A percentile compares a stretch with the other conserved stretches of the same genome.
Evolutionary conservation across 2,113 vertebrate genomes (phyloP).

Genomic region (mouse (Mus musculus)): DNA sequence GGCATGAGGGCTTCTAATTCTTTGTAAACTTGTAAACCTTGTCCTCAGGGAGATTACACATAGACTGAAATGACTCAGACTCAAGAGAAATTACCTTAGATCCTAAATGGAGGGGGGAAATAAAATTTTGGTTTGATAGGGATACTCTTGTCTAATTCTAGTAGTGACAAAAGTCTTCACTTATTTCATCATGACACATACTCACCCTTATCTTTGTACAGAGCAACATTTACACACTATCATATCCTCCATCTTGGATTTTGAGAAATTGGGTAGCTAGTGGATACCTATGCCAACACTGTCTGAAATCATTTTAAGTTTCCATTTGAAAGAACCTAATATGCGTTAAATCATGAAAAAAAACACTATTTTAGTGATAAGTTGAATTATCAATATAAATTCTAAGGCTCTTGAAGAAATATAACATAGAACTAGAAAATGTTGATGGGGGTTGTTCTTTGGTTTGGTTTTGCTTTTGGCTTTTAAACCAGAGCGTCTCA

Average conservation of each 20-base stretch:
- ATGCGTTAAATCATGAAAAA: neutral
- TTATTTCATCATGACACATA: neutral
- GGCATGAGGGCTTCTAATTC: neutral
- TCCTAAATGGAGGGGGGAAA: constrained; percentile 23
- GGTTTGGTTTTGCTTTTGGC: neutral
- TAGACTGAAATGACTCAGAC: neutral
- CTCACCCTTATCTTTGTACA: neutral
- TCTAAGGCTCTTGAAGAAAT: constrained; percentile 38
- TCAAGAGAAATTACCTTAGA: constrained; percentile 16
- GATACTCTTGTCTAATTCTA: constrained; percentile 37
- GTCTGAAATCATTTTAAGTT: constrained; percentile 30
- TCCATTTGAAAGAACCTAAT: neutral
- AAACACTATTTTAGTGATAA: constrained; percentile 32
- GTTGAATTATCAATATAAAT: constrained; percentile 27
- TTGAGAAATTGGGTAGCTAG: constrained; percentile 24
- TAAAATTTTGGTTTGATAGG: neutral
- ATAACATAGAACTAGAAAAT: constrained; percentile 12
- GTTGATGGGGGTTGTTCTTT: neutral
- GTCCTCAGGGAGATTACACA: neutral
- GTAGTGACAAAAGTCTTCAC: neutral
- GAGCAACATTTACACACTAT: neutral
- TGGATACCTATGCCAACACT: neutral
- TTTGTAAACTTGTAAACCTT: neutral
- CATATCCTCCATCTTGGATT: neutral
- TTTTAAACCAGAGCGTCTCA: neutral